These are phyloP conservation scores for Morone chrysops DNA, from an alignment of 2,113 vertebrate species.

Conservation along the genomic window DNA sequence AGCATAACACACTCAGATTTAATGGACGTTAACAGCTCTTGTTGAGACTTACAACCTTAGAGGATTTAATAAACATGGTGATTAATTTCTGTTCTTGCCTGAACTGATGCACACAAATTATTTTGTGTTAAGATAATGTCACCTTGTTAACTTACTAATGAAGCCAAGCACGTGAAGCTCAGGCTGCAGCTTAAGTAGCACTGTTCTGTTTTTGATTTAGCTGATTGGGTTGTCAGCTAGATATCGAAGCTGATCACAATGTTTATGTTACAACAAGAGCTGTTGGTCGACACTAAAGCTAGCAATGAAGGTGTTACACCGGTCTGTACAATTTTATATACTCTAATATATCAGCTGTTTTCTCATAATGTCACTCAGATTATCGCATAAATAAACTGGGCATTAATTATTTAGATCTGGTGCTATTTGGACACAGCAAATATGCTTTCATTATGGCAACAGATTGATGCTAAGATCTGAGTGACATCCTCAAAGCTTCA, in stretches of 20 bases:
- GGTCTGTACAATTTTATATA: not conserved
- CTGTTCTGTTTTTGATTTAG: conserved; percentile 1
- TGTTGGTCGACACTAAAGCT: conserved; percentile 19
- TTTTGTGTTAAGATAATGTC: conserved; percentile 37
- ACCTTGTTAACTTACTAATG: conserved; percentile 25
- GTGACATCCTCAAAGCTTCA: not conserved
- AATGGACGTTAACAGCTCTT: conserved; percentile 47
- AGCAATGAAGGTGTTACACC: not conserved
- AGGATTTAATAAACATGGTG: conserved; percentile 33
- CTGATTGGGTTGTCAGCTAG: not conserved
- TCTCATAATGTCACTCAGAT: not conserved
- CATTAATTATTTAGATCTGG: not conserved
- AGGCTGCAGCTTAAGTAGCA: not conserved
- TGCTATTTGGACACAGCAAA: not conserved
- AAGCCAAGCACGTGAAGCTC: conserved; percentile 1
- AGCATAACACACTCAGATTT: conserved; percentile 19
- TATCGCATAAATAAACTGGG: not conserved
- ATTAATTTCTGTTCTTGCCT: conserved; percentile 27
- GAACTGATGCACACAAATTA: conserved; percentile 24
- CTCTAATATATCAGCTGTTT: not conserved
- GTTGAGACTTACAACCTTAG: conserved; percentile 23
- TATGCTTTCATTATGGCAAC: not conserved
- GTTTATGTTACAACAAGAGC: not conserved
- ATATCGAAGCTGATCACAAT: conserved; percentile 4
- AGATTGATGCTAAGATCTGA: not conserved